Base-by-base conservation (phyloP, 1,140 invertebrate species). In the Laupala kohalensis region DNA sequence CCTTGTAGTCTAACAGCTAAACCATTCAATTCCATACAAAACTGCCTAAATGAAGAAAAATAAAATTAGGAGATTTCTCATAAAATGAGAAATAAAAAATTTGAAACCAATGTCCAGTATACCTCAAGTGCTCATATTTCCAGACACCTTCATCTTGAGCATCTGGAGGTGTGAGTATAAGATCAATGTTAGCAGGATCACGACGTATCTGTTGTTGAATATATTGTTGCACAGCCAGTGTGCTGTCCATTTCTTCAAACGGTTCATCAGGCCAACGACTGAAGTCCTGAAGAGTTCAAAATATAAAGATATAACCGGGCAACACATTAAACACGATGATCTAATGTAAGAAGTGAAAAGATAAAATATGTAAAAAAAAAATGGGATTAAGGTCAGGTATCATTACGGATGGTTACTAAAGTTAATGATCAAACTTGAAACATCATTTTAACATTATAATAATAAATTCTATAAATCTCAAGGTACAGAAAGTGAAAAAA, bases 161-260 rank as follows among this genome's bases (percentile, higher is more conserved):
- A 76, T 98, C 96, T 23, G 98, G 98, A 81, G 97, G 94, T 75
- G 89, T 95, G 15, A 99, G 82, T 78, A 99, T 99, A 37, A 92
- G 86, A 76, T 98, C 96, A 70, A 99, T 91, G 83, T 97, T 95
- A 25, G 90, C 87, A 27, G 95, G 93, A 83, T 99, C 94, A 74
- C 89, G 89, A 75, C 95, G 86, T 73, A 99, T 99, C 75, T 94
- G 90, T 82, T 99, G 97, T 83, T 99, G 98, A 77, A 99, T 99
- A 79, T 95, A 99, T 80, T 99, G 97, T 79, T 99, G 98, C 66
- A 99, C 96, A 70, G 95, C 96, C 29, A 99, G 81, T 4, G 96
- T 99, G 78, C 95, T 98, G 78, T 99, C 97, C 97, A 99, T 99
- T 83, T 99, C 96, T 83, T 99, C 97, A 81, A 99, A 98, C 0